These are phyloP conservation scores for Brachionichthys hirsutus DNA, from an alignment of 2,113 vertebrate species.

Conservation along the genomic window DNA sequence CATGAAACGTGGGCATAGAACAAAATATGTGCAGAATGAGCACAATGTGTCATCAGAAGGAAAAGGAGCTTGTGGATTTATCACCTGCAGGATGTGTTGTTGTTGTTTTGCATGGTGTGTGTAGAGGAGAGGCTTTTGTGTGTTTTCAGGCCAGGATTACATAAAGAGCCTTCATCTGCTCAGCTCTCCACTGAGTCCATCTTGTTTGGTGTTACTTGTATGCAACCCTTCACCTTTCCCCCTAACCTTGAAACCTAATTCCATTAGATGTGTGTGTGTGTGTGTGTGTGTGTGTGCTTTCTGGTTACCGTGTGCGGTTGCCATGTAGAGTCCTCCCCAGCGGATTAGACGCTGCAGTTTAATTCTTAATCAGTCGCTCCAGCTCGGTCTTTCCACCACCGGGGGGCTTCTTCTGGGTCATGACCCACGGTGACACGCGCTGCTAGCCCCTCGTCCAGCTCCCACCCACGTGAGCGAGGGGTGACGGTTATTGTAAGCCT, in stretches of 20 bases:
- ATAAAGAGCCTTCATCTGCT: conserved; percentile 13
- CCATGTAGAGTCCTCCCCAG: conserved; percentile 2
- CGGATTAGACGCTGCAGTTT: conserved; percentile 61
- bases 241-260: conserved; percentile 40
- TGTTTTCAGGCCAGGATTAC: neutral
- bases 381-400: conserved; percentile 18
- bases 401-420: conserved; percentile 14
- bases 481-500: too few species aligned
- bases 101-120: neutral
- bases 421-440: conserved; percentile 17
- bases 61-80: conserved; percentile 8
- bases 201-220: conserved; percentile 29
- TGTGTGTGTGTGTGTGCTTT: conserved; percentile 17
- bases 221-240: conserved; percentile 39
- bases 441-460: conserved; percentile 15
- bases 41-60: neutral
- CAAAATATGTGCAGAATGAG: conserved; percentile 24
- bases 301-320: conserved; percentile 4
- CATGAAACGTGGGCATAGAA: neutral
- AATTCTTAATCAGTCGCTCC: conserved; percentile 58
- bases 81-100: neutral
- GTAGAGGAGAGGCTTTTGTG: neutral
- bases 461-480: conserved; percentile 35
- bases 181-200: conserved; percentile 20
- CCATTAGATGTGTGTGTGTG: conserved; percentile 15